A percentile compares a stretch with the other conserved stretches of the same genome.
Evolutionary conservation across 1,140 invertebrate species (phyloP).

Genomic region (Drosophila tristis): DNA sequence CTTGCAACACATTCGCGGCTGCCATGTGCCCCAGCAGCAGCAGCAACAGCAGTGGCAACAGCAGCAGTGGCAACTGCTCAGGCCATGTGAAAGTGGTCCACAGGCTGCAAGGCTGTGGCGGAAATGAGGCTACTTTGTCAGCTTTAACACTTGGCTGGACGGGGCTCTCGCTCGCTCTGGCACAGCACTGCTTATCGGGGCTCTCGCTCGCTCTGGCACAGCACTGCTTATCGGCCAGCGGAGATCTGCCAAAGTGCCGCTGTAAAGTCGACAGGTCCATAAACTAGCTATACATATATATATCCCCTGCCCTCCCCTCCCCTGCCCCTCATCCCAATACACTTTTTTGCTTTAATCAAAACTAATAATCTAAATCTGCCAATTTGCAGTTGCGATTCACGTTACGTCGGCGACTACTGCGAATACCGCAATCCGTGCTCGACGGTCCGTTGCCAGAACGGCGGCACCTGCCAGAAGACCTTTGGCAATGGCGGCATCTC

Average conservation of each 20-base stretch:
- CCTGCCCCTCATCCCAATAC: neutral
- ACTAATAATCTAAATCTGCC: no score
- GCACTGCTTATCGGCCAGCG: constrained; percentile 45
- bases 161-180: neutral
- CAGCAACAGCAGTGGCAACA: no score
- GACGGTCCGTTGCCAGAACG: constrained; percentile 95
- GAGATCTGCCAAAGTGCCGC: constrained; percentile 45
- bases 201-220: neutral
- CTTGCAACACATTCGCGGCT: no score
- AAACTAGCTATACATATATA: constrained; percentile 35
- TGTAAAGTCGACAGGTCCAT: constrained; percentile 35
- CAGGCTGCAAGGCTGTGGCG: constrained; percentile 18
- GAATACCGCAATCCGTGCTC: constrained; percentile 96
- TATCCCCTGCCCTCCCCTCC: constrained; percentile 10
- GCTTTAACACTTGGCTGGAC: constrained; percentile 61
- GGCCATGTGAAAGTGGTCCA: constrained; percentile 32
- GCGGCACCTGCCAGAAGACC: constrained; percentile 93
- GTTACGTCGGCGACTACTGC: constrained; percentile 97
- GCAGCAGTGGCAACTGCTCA: neutral
- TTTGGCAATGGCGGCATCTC: constrained; percentile 85
- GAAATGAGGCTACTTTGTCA: constrained; percentile 78
- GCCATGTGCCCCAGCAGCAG: no score
- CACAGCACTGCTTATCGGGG: constrained; percentile 45
- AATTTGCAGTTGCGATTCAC: constrained; percentile 93
- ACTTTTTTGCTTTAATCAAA: no score